Evolutionary conservation across 92 coral and sea anemone species (phyloP).

Genomic region (Parazoanthus atlanticus): DNA sequence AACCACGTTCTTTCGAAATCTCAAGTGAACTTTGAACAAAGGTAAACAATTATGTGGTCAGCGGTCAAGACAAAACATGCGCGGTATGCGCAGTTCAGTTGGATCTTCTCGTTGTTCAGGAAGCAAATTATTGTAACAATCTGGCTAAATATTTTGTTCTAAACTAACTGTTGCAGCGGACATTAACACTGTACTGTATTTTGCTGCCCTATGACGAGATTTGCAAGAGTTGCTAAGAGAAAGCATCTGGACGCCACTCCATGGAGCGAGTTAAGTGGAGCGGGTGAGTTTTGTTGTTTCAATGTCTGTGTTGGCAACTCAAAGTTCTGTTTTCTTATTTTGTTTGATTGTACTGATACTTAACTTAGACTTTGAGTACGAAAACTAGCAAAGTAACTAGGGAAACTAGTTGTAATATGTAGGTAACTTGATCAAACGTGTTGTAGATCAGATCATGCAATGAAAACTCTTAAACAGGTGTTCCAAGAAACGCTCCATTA

Average conservation of each 20-base stretch:
- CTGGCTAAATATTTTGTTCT: background rate
- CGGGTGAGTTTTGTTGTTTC: background rate
- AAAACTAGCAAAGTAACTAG: too few species aligned
- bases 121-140: background rate
- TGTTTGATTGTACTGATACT: too few species aligned
- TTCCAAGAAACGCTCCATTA: too few species aligned
- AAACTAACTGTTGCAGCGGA: background rate
- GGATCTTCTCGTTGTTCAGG: background rate
- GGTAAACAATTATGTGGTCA: background rate
- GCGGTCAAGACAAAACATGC: background rate
- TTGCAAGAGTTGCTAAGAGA: slow-evolving; percentile 88
- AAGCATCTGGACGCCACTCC: slow-evolving; percentile 87
- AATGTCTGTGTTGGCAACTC: background rate
- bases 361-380: too few species aligned
- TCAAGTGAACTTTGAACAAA: background rate
- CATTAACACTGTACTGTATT: background rate
- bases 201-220: slow-evolving; percentile 75
- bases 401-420: background rate
- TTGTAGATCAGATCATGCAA: background rate
- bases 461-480: background rate
- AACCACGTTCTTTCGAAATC: background rate
- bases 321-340: too few species aligned
- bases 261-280: slow-evolving; percentile 73
- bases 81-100: background rate
- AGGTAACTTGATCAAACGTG: background rate